phyloP scores from a whole-genome alignment of 2,113 vertebrate genomes.

The Oenanthe oenanthe region DNA sequence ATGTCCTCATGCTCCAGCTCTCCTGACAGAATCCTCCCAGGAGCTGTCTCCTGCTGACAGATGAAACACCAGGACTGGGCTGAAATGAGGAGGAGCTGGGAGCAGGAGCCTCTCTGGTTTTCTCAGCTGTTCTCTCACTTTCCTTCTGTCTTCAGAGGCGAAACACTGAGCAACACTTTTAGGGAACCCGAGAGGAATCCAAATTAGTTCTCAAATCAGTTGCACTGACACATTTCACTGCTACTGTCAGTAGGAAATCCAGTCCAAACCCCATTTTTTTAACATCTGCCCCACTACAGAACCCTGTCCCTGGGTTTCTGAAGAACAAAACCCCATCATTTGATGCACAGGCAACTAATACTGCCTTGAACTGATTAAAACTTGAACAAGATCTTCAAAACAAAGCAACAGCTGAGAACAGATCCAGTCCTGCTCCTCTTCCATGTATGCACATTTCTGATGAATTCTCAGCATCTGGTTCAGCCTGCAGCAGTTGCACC shows the following conservation, averaged over 20 bases:
- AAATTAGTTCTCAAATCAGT: neutral
- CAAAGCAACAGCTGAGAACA: neutral
- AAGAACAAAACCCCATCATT: neutral
- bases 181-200: neutral
- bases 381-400: neutral
- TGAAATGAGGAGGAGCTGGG: neutral
- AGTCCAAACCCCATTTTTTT: neutral
- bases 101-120: neutral
- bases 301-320: neutral
- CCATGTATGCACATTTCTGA: neutral
- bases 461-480: neutral
- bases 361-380: neutral
- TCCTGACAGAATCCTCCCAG: neutral
- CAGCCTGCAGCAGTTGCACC: neutral
- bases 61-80: neutral
- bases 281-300: neutral
- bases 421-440: neutral
- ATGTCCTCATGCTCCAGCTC: rapidly evolving
- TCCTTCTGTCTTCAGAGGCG: neutral
- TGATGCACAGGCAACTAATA: neutral
- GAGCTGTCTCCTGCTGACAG: neutral
- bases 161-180: neutral
- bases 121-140: neutral
- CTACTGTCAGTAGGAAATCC: neutral
- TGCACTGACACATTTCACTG: neutral